phyloP scores from a whole-genome alignment of 2,888 invertebrate genomes.

The Drosophila kokeensis region DNA sequence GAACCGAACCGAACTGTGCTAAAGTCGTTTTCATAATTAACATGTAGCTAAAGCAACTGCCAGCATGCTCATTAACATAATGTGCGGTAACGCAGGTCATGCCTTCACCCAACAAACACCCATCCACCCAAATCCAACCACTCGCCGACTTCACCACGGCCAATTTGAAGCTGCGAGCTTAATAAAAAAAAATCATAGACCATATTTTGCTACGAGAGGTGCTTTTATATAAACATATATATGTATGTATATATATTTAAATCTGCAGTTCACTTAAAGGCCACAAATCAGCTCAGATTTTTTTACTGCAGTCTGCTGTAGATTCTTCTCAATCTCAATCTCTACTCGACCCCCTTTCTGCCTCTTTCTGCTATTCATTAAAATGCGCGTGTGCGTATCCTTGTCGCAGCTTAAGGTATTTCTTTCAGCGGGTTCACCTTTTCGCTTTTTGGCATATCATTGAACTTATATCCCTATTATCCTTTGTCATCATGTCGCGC shows the following conservation, averaged over 20 bases:
- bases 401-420: constrained; percentile 9
- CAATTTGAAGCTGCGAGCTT: constrained; percentile 13
- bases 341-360: neutral
- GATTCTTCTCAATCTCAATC: neutral
- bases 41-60: constrained; percentile 42
- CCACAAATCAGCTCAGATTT: constrained; percentile 25
- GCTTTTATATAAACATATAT: constrained; percentile 8
- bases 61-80: constrained; percentile 78
- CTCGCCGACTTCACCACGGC: neutral
- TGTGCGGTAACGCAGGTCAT: constrained; percentile 65
- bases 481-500: constrained; percentile 11
- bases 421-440: neutral
- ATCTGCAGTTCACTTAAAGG: constrained; percentile 43
- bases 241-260: neutral
- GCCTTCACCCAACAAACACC: constrained; percentile 12
- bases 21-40: constrained; percentile 64
- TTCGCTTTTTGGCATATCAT: constrained; percentile 40
- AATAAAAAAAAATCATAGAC: constrained; percentile 1
- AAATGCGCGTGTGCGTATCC: constrained; percentile 9
- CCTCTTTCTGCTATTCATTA: constrained; percentile 12
- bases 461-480: constrained; percentile 28
- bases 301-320: constrained; percentile 1
- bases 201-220: constrained; percentile 27
- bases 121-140: neutral
- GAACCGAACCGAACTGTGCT: constrained; percentile 19